Percentiles rank a stretch among this genome's conserved stretches.
phyloP scores from a whole-genome alignment of 2,888 invertebrate genomes.

The Drosophila emarginata region DNA sequence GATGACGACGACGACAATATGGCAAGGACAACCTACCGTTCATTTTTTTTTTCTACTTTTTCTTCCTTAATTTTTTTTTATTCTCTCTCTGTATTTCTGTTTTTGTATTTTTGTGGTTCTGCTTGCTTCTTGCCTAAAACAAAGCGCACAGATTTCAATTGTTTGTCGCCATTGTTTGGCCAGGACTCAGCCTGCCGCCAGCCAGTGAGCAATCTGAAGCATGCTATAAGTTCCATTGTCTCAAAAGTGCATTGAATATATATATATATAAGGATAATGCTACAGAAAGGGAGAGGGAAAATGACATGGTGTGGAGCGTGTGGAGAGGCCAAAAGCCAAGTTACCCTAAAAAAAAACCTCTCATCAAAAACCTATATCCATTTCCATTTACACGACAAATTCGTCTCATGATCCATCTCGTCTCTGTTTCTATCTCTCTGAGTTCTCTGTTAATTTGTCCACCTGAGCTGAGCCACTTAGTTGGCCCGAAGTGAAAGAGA shows the following conservation, averaged over 20 bases:
- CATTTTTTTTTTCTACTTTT: slow-evolving; percentile 38
- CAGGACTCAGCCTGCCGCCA: slow-evolving; percentile 9
- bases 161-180: slow-evolving; percentile 71
- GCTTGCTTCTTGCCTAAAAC: slow-evolving; percentile 59
- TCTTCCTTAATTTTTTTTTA: slow-evolving; percentile 20
- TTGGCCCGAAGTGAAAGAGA: slow-evolving; percentile 42
- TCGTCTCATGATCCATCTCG: not conserved
- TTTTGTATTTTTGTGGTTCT: slow-evolving; percentile 19
- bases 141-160: slow-evolving; percentile 77
- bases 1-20: not conserved
- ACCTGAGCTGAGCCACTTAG: slow-evolving; percentile 43
- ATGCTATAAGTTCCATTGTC: slow-evolving; percentile 69
- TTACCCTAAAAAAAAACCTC: slow-evolving; percentile 23
- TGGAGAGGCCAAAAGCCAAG: slow-evolving; percentile 35
- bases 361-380: not conserved
- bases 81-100: slow-evolving; percentile 12
- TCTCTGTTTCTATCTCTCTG: not conserved
- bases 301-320: not conserved
- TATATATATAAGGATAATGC: slow-evolving; percentile 6
- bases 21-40: slow-evolving; percentile 47
- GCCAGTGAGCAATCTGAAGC: slow-evolving; percentile 58
- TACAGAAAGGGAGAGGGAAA: slow-evolving; percentile 10
- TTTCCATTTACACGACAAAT: not conserved
- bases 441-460: slow-evolving; percentile 41
- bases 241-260: slow-evolving; percentile 59